phyloP scores from a whole-genome alignment of 2,888 invertebrate species.

The Drosophila gaucha region DNA sequence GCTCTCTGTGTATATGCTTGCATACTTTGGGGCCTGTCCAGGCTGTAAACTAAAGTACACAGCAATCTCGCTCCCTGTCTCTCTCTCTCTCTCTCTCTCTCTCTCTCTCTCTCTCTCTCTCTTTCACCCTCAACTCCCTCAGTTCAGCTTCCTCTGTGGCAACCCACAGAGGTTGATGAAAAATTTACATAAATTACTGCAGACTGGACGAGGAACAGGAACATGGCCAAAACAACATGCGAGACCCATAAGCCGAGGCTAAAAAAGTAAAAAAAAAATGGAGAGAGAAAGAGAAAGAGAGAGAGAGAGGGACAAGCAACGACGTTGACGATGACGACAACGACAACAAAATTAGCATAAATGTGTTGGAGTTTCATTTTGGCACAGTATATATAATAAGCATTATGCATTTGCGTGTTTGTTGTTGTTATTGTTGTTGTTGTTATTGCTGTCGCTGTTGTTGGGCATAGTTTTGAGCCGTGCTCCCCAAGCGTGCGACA shows the following conservation, averaged over 20 bases:
- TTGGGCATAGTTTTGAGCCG: slow-evolving; percentile 53
- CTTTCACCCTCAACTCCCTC: not conserved
- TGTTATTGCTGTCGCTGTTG: slow-evolving; percentile 11
- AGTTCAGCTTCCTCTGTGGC: slow-evolving; percentile 18
- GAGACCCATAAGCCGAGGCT: slow-evolving; percentile 39
- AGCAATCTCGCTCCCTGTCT: not conserved
- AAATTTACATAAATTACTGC: slow-evolving; percentile 75
- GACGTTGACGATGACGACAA: slow-evolving; percentile 57
- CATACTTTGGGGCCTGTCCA: slow-evolving; percentile 50
- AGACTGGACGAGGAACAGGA: slow-evolving; percentile 47
- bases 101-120: too few relatives aligned
- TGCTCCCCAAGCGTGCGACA: slow-evolving; percentile 56
- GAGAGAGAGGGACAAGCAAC: not conserved
- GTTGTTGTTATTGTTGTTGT: slow-evolving; percentile 29
- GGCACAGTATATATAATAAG: slow-evolving; percentile 61
- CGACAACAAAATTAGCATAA: slow-evolving; percentile 58
- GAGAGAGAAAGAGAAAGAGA: not conserved
- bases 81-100: not conserved
- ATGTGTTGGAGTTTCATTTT: slow-evolving; percentile 62
- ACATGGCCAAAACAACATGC: slow-evolving; percentile 53
- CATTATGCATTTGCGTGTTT: slow-evolving; percentile 63
- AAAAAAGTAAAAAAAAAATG: not conserved
- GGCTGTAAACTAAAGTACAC: slow-evolving; percentile 38
- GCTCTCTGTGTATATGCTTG: slow-evolving; percentile 18
- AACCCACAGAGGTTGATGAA: slow-evolving; percentile 63